phyloP scores from a whole-genome alignment of 2,888 invertebrate genomes.

The Tenthredo livida region DNA sequence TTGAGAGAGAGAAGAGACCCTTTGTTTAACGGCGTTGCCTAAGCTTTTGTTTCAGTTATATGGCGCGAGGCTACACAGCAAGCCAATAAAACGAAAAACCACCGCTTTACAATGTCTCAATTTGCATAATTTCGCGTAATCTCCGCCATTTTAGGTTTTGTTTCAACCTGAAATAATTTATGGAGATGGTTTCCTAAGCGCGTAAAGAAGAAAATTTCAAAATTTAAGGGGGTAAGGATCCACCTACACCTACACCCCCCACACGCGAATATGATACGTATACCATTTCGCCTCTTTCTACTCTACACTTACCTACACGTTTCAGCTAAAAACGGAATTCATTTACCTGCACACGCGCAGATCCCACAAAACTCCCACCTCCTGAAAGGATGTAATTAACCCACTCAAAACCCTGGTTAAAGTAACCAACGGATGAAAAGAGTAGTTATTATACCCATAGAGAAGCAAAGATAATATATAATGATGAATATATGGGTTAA shows the following conservation, averaged over 20 bases:
- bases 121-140: conserved; percentile 78
- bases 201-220: conserved; percentile 49
- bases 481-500: not conserved
- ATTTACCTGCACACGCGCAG: not conserved
- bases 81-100: conserved; percentile 77
- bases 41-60: conserved; percentile 78
- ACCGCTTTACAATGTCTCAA: conserved; percentile 74
- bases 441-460: not conserved
- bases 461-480: not conserved
- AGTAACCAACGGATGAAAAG: conserved; percentile 10
- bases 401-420: conserved; percentile 11
- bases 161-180: conserved; percentile 45
- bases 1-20: conserved; percentile 58
- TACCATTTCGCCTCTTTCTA: not conserved
- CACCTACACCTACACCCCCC: not conserved
- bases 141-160: conserved; percentile 75
- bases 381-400: conserved; percentile 25
- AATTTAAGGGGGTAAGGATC: conserved; percentile 38
- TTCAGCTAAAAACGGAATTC: not conserved
- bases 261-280: not conserved
- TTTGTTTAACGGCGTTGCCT: conserved; percentile 75
- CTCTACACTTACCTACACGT: not conserved
- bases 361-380: not conserved
- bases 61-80: conserved; percentile 69
- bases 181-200: conserved; percentile 52